phyloP scores from a whole-genome alignment of 1,140 invertebrate species.

The Zaprionus capensis region DNA sequence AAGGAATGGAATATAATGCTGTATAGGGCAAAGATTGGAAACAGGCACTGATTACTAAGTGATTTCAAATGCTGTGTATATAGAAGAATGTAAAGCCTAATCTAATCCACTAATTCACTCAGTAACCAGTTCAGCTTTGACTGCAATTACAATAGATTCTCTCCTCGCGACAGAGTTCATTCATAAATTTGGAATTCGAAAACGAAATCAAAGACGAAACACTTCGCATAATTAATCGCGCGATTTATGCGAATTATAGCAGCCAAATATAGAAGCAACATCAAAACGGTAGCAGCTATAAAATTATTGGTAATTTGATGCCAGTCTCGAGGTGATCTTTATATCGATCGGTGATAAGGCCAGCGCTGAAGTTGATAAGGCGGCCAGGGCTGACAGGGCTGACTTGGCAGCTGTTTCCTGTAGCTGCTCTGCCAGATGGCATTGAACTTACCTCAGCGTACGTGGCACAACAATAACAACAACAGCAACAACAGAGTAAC shows the following conservation, averaged over 20 bases:
- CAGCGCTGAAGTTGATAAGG: conserved; percentile 50
- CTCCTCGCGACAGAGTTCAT: conserved; percentile 10
- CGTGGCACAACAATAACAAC: conserved; percentile 39
- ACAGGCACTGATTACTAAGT: too few relatives aligned
- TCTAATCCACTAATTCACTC: too few relatives aligned
- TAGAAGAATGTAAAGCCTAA: too few relatives aligned
- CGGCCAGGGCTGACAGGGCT: conserved; percentile 56
- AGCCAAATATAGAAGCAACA: conserved; percentile 13
- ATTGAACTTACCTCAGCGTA: conserved; percentile 60
- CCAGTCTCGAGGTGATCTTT: conserved; percentile 12
- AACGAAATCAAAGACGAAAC: conserved; percentile 47
- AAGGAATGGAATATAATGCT: too few relatives aligned
- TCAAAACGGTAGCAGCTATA: conserved; percentile 38
- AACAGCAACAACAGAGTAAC: conserved; percentile 26
- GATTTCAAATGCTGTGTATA: too few relatives aligned
- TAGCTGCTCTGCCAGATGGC: conserved; percentile 38
- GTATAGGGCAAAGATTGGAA: too few relatives aligned
- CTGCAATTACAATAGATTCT: conserved; percentile 13
- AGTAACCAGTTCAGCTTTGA: background rate
- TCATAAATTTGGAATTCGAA: conserved; percentile 71
- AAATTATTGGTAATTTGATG: conserved; percentile 24
- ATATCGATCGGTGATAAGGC: conserved; percentile 49
- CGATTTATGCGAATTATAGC: conserved; percentile 64
- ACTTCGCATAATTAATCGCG: conserved; percentile 61
- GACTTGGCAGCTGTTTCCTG: conserved; percentile 57